Percentiles rank a stretch among this genome's conserved stretches.
These are phyloP conservation scores for Andricus quercusramuli DNA, from an alignment of 2,888 invertebrate species.

Conservation along the genomic window DNA sequence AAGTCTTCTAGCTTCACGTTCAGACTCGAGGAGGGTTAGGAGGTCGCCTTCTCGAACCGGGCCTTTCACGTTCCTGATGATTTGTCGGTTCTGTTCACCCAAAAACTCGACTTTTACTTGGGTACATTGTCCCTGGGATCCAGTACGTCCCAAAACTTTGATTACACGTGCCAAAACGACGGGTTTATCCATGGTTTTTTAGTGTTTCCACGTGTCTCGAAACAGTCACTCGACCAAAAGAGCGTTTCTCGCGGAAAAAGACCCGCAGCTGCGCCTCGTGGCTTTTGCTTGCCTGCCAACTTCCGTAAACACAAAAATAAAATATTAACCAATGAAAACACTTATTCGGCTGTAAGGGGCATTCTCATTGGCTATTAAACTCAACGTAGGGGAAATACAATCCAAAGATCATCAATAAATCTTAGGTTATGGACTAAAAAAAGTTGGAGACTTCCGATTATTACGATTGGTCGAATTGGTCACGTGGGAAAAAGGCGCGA, in stretches of 20 bases:
- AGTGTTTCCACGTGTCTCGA: slow-evolving; percentile 22
- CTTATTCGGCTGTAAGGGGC: neutral
- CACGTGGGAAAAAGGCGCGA: neutral
- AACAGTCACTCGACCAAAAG: slow-evolving; percentile 12
- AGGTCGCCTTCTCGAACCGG: slow-evolving; percentile 99
- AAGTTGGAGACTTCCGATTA: neutral
- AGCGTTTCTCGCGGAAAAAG: slow-evolving; percentile 16
- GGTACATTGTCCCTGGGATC: slow-evolving; percentile 99
- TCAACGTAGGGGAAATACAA: neutral
- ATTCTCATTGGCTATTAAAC: neutral
- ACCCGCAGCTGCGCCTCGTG: neutral
- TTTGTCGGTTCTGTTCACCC: slow-evolving; percentile 97
- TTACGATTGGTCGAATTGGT: neutral
- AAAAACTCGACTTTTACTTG: slow-evolving; percentile 99
- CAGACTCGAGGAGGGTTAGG: slow-evolving; percentile 98
- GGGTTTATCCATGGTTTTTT: slow-evolving; percentile 87
- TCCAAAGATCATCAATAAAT: neutral
- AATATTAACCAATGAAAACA: neutral
- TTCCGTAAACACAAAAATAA: neutral
- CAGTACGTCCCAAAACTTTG: slow-evolving; percentile 98
- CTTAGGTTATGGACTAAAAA: neutral
- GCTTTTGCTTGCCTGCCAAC: neutral
- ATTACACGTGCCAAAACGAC: slow-evolving; percentile 95
- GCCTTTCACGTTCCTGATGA: slow-evolving; percentile 99
- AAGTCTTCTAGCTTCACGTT: slow-evolving; percentile 99